phyloP scores from a whole-genome alignment of 2,888 invertebrate genomes.

The Maniola hyperantus region DNA sequence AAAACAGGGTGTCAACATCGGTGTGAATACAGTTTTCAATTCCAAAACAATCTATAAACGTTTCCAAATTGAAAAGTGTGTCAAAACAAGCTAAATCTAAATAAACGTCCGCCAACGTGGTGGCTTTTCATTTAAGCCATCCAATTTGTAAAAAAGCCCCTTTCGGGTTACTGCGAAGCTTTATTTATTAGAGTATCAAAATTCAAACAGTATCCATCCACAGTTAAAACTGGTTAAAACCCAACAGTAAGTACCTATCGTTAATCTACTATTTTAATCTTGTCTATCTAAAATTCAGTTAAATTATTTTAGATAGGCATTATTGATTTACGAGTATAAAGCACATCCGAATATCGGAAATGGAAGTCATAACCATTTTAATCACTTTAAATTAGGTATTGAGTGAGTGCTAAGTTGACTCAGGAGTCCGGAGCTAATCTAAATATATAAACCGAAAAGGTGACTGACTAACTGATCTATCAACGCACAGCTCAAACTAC shows the following conservation, averaged over 20 bases:
- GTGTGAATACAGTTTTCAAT: neutral
- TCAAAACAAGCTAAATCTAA: conserved; percentile 16
- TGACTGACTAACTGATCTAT: no score
- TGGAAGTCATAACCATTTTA: no score
- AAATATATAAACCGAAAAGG: no score
- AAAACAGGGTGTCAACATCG: neutral
- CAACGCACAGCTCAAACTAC: no score
- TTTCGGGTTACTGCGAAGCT: conserved; percentile 15
- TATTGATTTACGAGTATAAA: conserved; percentile 5
- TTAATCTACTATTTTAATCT: conserved; percentile 9
- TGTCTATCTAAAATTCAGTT: no score
- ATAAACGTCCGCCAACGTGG: conserved; percentile 5
- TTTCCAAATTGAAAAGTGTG: conserved; percentile 14
- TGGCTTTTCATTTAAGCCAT: conserved; percentile 18
- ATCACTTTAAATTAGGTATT: no score
- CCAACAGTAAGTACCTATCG: neutral
- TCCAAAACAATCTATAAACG: neutral
- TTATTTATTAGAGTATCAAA: conserved; percentile 19
- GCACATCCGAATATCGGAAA: neutral
- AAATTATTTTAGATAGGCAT: neutral
- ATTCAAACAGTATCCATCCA: conserved; percentile 9
- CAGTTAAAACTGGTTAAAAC: conserved; percentile 10
- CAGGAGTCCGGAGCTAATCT: no score
- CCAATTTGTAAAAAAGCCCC: conserved; percentile 16
- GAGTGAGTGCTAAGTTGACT: no score